A percentile compares a stretch with the other conserved stretches of the same genome.
These are phyloP conservation scores for Pristionchus entomophagus DNA, from an alignment of 2,888 invertebrate species.

Conservation along the genomic window DNA sequence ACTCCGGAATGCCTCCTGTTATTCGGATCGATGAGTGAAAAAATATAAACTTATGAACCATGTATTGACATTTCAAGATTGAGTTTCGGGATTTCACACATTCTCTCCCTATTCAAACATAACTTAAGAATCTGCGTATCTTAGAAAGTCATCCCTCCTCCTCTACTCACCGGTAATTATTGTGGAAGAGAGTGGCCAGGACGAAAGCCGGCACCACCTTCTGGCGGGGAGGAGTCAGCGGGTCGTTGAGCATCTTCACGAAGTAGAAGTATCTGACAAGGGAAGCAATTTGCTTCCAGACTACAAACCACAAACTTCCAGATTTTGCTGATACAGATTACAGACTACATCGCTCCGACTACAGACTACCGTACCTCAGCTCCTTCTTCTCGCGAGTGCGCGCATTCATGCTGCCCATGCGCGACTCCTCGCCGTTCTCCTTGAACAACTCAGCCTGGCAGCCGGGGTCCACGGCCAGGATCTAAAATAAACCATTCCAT, in stretches of 20 bases:
- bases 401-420: constrained; percentile 9
- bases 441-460: constrained; percentile 89
- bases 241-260: constrained; percentile 90
- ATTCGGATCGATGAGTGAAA: too few species aligned
- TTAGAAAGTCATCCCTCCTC: too few species aligned
- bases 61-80: too few species aligned
- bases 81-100: too few species aligned
- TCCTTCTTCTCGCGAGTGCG: constrained; percentile 46
- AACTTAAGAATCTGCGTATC: too few species aligned
- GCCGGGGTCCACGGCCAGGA: constrained; percentile 93
- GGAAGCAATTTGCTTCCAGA: not conserved
- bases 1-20: too few species aligned
- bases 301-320: too few species aligned
- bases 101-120: too few species aligned
- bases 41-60: too few species aligned
- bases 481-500: constrained; percentile 47
- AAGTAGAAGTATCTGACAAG: constrained; percentile 80
- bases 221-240: constrained; percentile 86
- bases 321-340: too few species aligned
- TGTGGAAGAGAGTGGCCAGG: constrained; percentile 91
- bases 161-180: constrained; percentile 79
- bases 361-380: constrained; percentile 27
- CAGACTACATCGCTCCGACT: too few species aligned
- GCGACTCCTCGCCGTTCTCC: constrained; percentile 55
- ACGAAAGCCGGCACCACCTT: constrained; percentile 95